Percentiles rank a stretch among this genome's conserved stretches.
Evolutionary conservation across 2,888 invertebrate species (phyloP).

Genomic region (Apoderus coryli): DNA sequence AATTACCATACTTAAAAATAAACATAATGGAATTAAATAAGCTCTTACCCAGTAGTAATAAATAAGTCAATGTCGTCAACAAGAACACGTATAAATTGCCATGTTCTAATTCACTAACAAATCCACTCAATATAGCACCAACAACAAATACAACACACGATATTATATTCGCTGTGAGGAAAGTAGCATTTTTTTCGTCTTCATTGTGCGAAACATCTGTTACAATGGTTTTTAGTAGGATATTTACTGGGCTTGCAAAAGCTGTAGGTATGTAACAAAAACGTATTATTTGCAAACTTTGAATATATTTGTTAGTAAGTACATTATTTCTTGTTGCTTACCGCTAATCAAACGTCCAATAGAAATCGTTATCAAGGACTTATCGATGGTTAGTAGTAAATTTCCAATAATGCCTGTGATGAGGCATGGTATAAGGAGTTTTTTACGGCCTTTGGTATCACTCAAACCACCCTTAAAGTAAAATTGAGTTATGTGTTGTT

Average conservation of each 20-base stretch:
- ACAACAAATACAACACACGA: conserved; percentile 12
- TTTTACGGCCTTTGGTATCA: conserved; percentile 9
- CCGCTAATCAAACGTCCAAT: conserved; percentile 8
- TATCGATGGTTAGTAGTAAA: conserved; percentile 3
- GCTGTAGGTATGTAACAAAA: no score
- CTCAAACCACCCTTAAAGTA: conserved; percentile 11
- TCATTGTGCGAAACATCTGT: conserved; percentile 12
- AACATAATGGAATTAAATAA: no score
- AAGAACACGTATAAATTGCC: conserved; percentile 13
- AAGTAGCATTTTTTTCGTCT: conserved; percentile 14
- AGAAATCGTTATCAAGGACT: conserved; percentile 7
- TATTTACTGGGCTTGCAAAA: conserved; percentile 12
- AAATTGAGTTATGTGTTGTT: no score
- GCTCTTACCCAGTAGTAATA: no score
- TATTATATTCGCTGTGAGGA: conserved; percentile 13
- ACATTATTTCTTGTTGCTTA: no score
- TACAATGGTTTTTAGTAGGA: conserved; percentile 13
- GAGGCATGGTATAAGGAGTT: conserved; percentile 9
- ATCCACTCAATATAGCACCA: conserved; percentile 16
- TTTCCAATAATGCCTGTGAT: conserved; percentile 8
- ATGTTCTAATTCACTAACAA: conserved; percentile 15
- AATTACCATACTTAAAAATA: no score
- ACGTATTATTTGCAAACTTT: no score
- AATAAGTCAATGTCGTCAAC: conserved; percentile 10
- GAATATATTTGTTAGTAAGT: no score